Evolutionary conservation across 2,888 invertebrate genomes (phyloP).

Genomic region (Lottia scabra): DNA sequence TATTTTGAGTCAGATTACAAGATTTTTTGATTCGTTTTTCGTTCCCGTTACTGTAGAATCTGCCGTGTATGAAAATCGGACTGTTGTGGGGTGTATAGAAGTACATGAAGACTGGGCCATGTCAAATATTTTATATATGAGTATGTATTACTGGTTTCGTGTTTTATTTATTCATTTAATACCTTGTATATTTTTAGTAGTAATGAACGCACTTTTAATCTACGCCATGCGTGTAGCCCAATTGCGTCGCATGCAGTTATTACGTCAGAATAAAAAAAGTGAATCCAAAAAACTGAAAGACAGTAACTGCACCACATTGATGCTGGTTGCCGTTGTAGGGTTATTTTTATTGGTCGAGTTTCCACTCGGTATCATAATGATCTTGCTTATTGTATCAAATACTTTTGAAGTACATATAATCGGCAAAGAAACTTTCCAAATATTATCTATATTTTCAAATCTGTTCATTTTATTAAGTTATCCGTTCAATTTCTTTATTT

Average conservation of each 20-base stretch:
- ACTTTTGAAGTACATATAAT: constrained; percentile 49
- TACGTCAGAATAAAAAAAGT: constrained; percentile 77
- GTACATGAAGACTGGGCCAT: constrained; percentile 39
- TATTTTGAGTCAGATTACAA: constrained; percentile 79
- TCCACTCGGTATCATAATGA: constrained; percentile 69
- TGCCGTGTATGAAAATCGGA: constrained; percentile 36
- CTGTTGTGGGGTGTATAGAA: constrained; percentile 47
- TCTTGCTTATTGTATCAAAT: constrained; percentile 80
- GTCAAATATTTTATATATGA: constrained; percentile 77
- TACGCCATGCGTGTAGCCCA: constrained; percentile 88
- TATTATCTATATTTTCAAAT: constrained; percentile 78
- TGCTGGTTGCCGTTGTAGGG: constrained; percentile 70
- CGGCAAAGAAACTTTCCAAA: constrained; percentile 39
- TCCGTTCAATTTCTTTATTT: constrained; percentile 94
- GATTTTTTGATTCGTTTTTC: constrained; percentile 82
- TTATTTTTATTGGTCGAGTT: constrained; percentile 72
- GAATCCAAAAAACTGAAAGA: constrained; percentile 66
- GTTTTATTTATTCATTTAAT: constrained; percentile 91
- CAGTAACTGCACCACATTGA: constrained; percentile 68
- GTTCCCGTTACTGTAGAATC: constrained; percentile 76
- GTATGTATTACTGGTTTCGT: constrained; percentile 81
- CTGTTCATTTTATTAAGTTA: constrained; percentile 92
- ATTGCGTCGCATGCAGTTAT: constrained; percentile 80
- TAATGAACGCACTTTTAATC: constrained; percentile 88
- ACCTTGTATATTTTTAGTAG: constrained; percentile 89